These are phyloP conservation scores for Eospalax fontanierii DNA, from an alignment of 2,797 vertebrate genomes.

Conservation along the genomic window DNA sequence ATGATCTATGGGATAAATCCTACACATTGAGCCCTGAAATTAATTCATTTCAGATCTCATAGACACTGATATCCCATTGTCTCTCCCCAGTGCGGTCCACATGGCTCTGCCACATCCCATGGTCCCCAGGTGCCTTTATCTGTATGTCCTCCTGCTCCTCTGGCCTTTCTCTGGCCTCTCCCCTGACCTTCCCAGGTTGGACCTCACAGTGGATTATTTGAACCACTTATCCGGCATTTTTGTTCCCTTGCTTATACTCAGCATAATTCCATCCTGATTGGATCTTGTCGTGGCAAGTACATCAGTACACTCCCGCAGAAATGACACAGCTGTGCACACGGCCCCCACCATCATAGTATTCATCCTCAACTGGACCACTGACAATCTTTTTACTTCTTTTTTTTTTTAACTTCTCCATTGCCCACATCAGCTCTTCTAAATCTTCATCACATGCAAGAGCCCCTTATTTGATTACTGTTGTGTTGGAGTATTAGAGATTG, in stretches of 20 bases:
- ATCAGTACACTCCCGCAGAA: no score
- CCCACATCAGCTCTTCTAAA: neutral
- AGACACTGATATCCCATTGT: fast-evolving
- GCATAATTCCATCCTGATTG: no score
- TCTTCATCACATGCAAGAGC: neutral
- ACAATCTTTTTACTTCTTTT: neutral
- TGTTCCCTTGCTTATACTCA: no score
- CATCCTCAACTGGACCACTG: no score
- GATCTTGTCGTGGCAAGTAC: no score
- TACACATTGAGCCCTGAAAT: neutral
- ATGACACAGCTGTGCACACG: no score
- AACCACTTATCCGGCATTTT: no score
- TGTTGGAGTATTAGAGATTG: neutral
- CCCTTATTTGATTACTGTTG: neutral
- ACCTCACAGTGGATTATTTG: neutral
- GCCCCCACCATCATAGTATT: no score
- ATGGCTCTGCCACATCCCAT: neutral
- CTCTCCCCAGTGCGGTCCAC: neutral
- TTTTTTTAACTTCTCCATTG: neutral
- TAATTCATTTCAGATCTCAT: neutral
- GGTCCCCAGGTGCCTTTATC: neutral
- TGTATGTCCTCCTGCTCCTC: neutral
- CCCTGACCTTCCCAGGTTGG: neutral
- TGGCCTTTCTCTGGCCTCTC: neutral
- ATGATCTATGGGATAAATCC: neutral